phyloP scores from a whole-genome alignment of 2,888 invertebrate genomes.

The Pristionchus entomophagus region DNA sequence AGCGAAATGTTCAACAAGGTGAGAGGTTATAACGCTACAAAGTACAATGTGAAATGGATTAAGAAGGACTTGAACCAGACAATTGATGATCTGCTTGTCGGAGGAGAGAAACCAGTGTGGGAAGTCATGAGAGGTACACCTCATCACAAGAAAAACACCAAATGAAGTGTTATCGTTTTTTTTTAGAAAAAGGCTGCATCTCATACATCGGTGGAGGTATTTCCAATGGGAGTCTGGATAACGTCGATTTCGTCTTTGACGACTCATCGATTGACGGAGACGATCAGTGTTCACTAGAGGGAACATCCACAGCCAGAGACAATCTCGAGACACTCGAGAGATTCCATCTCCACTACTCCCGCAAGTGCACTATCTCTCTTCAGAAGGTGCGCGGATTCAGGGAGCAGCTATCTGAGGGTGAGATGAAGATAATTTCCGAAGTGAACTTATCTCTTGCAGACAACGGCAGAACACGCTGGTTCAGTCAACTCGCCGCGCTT shows the following conservation, averaged over 20 bases:
- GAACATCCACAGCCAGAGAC: not conserved
- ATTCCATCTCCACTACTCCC: not conserved
- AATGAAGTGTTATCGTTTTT: not conserved
- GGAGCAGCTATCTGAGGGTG: not conserved
- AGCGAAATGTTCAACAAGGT: conserved; percentile 42
- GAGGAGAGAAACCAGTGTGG: not conserved
- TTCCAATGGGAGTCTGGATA: not conserved
- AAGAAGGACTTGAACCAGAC: not conserved
- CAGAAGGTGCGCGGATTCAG: not conserved
- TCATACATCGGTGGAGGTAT: not conserved
- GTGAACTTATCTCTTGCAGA: not conserved
- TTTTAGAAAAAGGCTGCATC: conserved; percentile 1
- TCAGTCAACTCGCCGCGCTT: not conserved
- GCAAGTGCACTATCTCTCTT: not conserved
- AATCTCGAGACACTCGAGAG: not conserved
- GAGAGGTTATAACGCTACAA: too few relatives aligned
- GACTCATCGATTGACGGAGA: not conserved
- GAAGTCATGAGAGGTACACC: conserved; percentile 8
- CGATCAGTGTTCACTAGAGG: not conserved
- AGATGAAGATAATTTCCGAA: not conserved
- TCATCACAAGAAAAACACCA: not conserved
- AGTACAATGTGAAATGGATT: too few relatives aligned
- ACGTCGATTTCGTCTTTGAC: not conserved
- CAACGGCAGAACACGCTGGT: not conserved
- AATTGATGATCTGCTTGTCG: not conserved